Conservation (phyloP, 2,113 vertebrate genomes). For the Phrynocephalus versicolor region DNA sequence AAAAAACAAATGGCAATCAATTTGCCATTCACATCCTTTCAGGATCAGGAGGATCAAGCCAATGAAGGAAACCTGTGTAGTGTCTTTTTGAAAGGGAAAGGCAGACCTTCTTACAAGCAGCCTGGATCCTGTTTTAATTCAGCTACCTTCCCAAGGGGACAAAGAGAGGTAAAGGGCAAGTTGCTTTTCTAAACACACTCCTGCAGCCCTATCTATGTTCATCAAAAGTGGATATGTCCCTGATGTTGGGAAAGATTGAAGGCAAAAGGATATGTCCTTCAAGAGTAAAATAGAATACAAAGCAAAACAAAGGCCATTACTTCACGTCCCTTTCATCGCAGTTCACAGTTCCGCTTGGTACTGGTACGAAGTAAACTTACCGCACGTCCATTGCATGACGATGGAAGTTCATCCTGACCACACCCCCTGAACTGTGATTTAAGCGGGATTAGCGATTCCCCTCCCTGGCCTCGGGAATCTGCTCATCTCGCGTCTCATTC, state of each 20-base stretch:
- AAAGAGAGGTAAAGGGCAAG: conserved; percentile 32
- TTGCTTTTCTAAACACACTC: not conserved
- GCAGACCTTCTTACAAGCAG: conserved; percentile 22
- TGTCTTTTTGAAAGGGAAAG: conserved; percentile 1
- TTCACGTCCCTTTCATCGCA: no score
- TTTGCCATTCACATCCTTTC: not conserved
- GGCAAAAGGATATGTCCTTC: not conserved
- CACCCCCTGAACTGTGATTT: no score
- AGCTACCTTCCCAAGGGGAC: conserved; percentile 30
- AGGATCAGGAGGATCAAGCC: conserved; percentile 24
- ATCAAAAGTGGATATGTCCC: not conserved
- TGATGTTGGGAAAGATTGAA: no score
- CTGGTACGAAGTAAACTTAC: no score
- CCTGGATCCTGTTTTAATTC: not conserved
- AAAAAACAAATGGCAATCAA: conserved; percentile 10
- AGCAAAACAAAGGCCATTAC: no score
- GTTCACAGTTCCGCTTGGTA: no score
- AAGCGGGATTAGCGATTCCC: no score
- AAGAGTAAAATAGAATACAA: not conserved
- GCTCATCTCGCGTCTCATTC: no score
- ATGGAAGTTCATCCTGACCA: no score
- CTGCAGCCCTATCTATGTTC: not conserved
- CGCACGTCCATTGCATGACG: no score
- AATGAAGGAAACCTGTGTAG: no score
- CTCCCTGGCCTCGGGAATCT: no score